Conservation (phyloP, 2,797 vertebrate species). For the Gadopsis marmoratus region DNA sequence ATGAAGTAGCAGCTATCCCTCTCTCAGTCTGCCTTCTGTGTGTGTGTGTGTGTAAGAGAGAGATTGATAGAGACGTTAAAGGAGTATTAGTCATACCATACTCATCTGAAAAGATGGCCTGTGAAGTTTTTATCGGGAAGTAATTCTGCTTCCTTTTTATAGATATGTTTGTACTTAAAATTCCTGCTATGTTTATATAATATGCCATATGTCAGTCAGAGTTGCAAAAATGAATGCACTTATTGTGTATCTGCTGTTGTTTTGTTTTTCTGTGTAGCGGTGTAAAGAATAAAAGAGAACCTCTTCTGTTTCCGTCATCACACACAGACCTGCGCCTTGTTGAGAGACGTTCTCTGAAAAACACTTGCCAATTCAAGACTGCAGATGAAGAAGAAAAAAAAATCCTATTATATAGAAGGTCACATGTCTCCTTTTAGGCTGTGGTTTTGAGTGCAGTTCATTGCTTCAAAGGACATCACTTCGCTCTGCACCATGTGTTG, state of each 20-base stretch:
- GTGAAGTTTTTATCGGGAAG: slow-evolving; percentile 51
- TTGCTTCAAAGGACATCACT: slow-evolving; percentile 72
- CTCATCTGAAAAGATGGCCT: slow-evolving; percentile 63
- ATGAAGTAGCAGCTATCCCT: slow-evolving; percentile 56
- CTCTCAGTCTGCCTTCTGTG: not conserved
- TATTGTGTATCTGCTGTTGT: slow-evolving; percentile 20
- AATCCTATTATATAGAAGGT: slow-evolving; percentile 72
- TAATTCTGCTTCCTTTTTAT: slow-evolving; percentile 47
- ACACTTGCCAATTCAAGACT: slow-evolving; percentile 54
- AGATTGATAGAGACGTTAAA: slow-evolving; percentile 35
- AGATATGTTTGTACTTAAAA: slow-evolving; percentile 24
- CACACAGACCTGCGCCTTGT: slow-evolving; percentile 19
- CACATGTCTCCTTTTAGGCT: slow-evolving; percentile 72
- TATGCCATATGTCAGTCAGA: slow-evolving; percentile 7
- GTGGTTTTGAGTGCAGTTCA: slow-evolving; percentile 77
- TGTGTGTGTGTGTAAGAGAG: slow-evolving; percentile 18
- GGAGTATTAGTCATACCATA: slow-evolving; percentile 51
- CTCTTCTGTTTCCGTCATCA: slow-evolving; percentile 32
- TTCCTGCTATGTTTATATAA: slow-evolving; percentile 35
- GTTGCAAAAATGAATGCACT: slow-evolving; percentile 14
- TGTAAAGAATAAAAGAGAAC: slow-evolving; percentile 66
- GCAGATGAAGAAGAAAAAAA: slow-evolving; percentile 52
- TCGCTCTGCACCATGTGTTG: slow-evolving; percentile 57
- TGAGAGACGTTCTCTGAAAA: slow-evolving; percentile 42
- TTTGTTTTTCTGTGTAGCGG: slow-evolving; percentile 42